Conservation (phyloP, 2,113 vertebrate species). For the Syngnathus floridae region DNA sequence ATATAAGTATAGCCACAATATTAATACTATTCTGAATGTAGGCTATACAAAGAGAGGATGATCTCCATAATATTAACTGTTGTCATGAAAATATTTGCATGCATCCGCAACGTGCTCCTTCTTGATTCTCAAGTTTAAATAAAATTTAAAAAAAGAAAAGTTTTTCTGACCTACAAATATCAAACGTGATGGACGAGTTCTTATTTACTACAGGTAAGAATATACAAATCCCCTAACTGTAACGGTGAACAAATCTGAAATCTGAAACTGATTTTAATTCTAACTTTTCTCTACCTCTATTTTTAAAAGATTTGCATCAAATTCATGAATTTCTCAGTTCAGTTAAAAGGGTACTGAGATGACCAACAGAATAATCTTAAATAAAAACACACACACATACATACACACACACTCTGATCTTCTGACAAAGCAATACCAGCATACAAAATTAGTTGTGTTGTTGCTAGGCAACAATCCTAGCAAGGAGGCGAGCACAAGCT, state of each 20-base stretch:
- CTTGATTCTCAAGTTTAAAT: no score
- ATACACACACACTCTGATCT: slow-evolving; percentile 6
- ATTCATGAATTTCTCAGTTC: background rate
- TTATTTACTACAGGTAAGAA: background rate
- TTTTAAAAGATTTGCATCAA: background rate
- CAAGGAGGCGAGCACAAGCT: slow-evolving; percentile 16
- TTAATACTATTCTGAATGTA: background rate
- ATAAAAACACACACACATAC: background rate
- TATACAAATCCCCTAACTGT: background rate
- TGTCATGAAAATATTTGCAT: no score
- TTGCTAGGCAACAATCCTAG: slow-evolving; percentile 49
- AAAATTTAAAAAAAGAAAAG: no score
- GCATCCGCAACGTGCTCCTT: no score
- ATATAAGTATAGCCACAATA: background rate
- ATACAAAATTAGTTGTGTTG: slow-evolving; percentile 34
- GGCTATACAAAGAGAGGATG: background rate
- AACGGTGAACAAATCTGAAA: background rate
- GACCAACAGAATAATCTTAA: slow-evolving; percentile 25
- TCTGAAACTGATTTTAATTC: background rate
- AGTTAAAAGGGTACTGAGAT: slow-evolving; percentile 6
- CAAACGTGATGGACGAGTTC: no score
- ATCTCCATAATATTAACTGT: background rate
- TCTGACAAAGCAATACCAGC: slow-evolving; percentile 32
- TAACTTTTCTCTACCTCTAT: background rate
- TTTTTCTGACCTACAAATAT: no score